These are phyloP conservation scores for Colossoma macropomum DNA, from an alignment of 2,113 vertebrate species.

Conservation along the genomic window DNA sequence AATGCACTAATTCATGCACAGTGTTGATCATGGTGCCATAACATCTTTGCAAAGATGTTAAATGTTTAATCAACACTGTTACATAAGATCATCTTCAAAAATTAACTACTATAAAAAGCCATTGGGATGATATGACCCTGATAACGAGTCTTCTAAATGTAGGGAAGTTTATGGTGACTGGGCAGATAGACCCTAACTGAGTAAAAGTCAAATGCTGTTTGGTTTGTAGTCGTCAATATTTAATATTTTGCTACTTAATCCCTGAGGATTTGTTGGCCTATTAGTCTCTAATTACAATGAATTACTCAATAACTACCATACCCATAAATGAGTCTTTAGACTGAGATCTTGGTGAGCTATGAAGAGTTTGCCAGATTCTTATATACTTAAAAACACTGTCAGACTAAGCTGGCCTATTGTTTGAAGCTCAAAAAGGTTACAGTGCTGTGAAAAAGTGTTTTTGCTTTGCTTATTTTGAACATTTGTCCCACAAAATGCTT, in stretches of 20 bases:
- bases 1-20: neutral
- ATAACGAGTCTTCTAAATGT: neutral
- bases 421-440: too few relatives aligned
- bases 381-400: too few relatives aligned
- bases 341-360: too few relatives aligned
- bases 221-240: too few relatives aligned
- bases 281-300: too few relatives aligned
- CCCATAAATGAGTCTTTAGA: too few relatives aligned
- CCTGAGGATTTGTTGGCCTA: neutral
- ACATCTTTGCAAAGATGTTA: neutral
- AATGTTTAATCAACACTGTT: slow-evolving; percentile 6
- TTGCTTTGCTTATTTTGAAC: too few relatives aligned
- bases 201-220: neutral
- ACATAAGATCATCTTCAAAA: neutral
- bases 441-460: too few relatives aligned
- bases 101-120: neutral
- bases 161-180: neutral
- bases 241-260: neutral
- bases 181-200: neutral
- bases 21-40: neutral
- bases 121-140: neutral
- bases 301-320: too few relatives aligned
- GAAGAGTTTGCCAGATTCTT: too few relatives aligned
- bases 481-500: too few relatives aligned
- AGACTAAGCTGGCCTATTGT: too few relatives aligned